A percentile compares a stretch with the other conserved stretches of the same genome.
These are phyloP conservation scores for Eristalinus sepulchralis DNA, from an alignment of 2,888 invertebrate genomes.

Conservation along the genomic window DNA sequence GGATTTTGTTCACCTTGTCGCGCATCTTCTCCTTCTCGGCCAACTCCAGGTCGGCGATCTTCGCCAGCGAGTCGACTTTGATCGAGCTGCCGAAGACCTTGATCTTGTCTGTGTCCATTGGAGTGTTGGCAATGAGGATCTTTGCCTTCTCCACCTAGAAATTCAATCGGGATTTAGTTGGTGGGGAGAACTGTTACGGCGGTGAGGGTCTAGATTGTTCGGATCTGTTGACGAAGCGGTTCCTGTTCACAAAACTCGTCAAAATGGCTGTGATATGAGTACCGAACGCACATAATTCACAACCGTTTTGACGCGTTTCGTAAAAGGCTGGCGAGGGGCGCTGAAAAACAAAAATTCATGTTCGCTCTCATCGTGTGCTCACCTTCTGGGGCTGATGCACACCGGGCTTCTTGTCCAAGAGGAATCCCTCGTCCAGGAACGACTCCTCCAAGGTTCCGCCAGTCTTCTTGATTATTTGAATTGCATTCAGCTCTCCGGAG, in stretches of 20 bases:
- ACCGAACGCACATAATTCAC: slow-evolving; percentile 77
- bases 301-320: slow-evolving; percentile 81
- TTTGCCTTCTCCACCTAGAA: slow-evolving; percentile 92
- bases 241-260: slow-evolving; percentile 78
- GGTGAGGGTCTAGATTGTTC: not conserved
- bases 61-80: slow-evolving; percentile 94
- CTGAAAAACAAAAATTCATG: not conserved
- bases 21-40: slow-evolving; percentile 99
- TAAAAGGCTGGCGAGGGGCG: slow-evolving; percentile 26
- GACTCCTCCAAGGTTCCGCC: slow-evolving; percentile 97
- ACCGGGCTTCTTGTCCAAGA: slow-evolving; percentile 98
- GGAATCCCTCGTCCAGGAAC: slow-evolving; percentile 96
- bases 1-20: slow-evolving; percentile 98
- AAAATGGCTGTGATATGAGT: slow-evolving; percentile 81
- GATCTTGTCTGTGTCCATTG: slow-evolving; percentile 99
- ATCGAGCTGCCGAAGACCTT: slow-evolving; percentile 99
- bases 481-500: slow-evolving; percentile 96
- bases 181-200: not conserved
- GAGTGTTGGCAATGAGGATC: slow-evolving; percentile 99
- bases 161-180: not conserved
- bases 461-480: slow-evolving; percentile 98
- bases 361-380: slow-evolving; percentile 52
- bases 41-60: slow-evolving; percentile 97
- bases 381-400: slow-evolving; percentile 95
- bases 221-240: slow-evolving; percentile 29